Base-by-base conservation (phyloP, 53 echinoderm and acorn worm genomes). In the Arbacia lixula region DNA sequence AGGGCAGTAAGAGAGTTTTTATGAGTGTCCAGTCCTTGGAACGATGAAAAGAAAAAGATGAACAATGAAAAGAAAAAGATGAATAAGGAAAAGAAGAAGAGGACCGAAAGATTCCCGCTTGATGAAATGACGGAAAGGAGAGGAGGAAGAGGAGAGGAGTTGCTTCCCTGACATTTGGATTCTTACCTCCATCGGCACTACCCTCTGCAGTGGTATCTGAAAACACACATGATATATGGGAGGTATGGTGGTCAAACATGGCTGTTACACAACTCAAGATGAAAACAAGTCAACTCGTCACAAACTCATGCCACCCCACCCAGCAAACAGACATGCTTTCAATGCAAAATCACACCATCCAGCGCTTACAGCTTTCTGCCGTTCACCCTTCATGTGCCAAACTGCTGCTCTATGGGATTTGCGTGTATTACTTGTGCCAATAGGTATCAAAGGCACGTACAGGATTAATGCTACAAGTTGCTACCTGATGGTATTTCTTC, bases 181-280 rank as follows among this genome's bases (percentile, higher is more conserved):
- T 50, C 74, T 74, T 74, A 74, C 77, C 77, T 77, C 57, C 14
- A 27, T 77, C 77, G 12, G 77, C 77, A 16, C 34, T 54, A 56
- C 37, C 55, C 77, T 77, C 77, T 77, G 77, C 14, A 4, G 57
- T 77, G 25, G 77, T 57, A 77, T 77, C 77, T 77, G 77, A 77
- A 77, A 77, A 77, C 77, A 58, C 77, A 77, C 77, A 77, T 77
- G 74, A 54, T 58, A 58, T 5, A 56, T 56, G 57, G 77, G 56
- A 77, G 75, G 55, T n/a, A 57, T 77, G 33, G 77, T 77, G 77
- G 39, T 56, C 51, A 77, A 77, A 58, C 74, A 77, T 77, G 12
- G 57, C 57, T n/a, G n/a, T n/a, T n/a, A n/a, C n/a, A n/a, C n/a
- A 14, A 46, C 46, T 46, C 46, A 46, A n/a, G n/a, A n/a, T 53